Base-by-base conservation (phyloP, 2,113 vertebrate species). In the Aldabrachelys gigantea region DNA sequence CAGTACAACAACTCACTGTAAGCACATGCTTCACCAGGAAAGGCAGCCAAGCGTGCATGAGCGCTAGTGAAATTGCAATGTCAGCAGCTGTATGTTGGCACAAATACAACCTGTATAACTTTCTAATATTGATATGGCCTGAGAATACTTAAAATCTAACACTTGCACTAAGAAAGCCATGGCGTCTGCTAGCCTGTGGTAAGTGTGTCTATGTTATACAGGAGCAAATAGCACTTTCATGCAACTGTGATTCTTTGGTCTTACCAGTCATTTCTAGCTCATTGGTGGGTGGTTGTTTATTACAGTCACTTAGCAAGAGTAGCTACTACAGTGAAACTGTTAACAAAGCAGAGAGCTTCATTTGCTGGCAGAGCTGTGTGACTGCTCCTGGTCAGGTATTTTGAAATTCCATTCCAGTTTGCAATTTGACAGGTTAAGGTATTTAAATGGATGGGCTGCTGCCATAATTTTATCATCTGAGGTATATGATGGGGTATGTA, bases 281-380 rank as follows among this genome's bases (percentile, higher is more conserved):
- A 69, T n/a, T 69, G n/a, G 16, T 69, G 16, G 31, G 31, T 69
- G 19, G 59, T 35, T 47, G n/a, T 89, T 82, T 16, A 35, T 80
- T 87, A 19, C 56, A 65, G 85, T 89, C 87, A 35, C 41, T 88
- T 85, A 80, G 80, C 38, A 0, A 78, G 82, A 80, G 35, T 1
- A 76, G 21, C 5, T 59, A 80, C 90, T 50, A 50, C 1, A 84
- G 57, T 31, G 53, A 82, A 91, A 47, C 80, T 19, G 49, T 11
- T 3, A 50, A 10, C 44, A 31, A 56, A 81, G 78, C 0, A 0
- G 53, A 80, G 91, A 41, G 72, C 52, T 90, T 10, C n/a, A 65
- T 1, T 2, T 0, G 0, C 79, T 35, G 93, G 13, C 65, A 4
- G 81, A 54, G 41, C 14, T 76, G 24, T 59, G 50, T 0, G 4